Conservation (phyloP, 1,140 invertebrate genomes). For the Tetragonula clypearis region DNA sequence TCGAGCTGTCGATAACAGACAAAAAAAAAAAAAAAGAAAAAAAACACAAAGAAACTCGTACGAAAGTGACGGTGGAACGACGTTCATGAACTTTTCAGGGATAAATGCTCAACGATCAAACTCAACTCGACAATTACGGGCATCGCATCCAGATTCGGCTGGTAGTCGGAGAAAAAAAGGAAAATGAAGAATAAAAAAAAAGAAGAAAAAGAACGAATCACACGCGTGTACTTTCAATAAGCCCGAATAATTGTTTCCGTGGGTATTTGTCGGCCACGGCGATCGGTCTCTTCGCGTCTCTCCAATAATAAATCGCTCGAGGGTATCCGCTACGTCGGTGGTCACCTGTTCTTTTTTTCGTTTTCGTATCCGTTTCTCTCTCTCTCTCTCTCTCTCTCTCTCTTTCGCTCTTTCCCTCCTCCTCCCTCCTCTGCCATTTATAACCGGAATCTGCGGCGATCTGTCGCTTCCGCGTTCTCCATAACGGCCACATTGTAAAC, state of each 20-base stretch:
- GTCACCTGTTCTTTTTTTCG: conserved; percentile 12
- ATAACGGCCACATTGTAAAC: conserved; percentile 68
- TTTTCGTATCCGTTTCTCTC: not conserved
- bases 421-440: conserved; percentile 51
- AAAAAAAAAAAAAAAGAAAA: conserved; percentile 13
- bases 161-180: not conserved
- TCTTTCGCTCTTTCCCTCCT: not conserved
- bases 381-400: not conserved
- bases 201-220: not conserved
- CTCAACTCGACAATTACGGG: not conserved
- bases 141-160: not conserved
- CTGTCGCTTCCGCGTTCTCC: conserved; percentile 68
- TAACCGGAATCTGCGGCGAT: conserved; percentile 68
- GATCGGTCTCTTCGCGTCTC: not conserved
- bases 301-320: not conserved
- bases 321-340: conserved; percentile 9
- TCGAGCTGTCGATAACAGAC: conserved; percentile 12
- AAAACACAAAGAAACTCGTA: not conserved
- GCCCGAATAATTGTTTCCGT: conserved; percentile 10
- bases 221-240: not conserved
- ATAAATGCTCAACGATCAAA: conserved; percentile 33
- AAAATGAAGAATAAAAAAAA: not conserved
- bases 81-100: conserved; percentile 61
- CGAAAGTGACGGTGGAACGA: conserved; percentile 39
- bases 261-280: conserved; percentile 10